Base-by-base conservation (phyloP, 2,888 invertebrate genomes). In the Alcis repandata region DNA sequence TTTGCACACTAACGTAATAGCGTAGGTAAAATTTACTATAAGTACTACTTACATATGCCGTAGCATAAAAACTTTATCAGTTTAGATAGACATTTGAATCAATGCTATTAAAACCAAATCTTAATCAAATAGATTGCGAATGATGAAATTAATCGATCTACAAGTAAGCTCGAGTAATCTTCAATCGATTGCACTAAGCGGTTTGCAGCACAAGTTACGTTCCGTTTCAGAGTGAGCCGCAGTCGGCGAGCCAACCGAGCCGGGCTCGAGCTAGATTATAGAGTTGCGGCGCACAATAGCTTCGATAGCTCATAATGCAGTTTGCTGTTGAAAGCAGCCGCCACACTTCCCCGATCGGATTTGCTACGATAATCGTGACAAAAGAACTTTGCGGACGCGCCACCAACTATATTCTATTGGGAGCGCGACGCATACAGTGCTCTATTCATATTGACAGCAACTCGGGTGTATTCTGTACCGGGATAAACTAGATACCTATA, bases 351-450 rank as follows among this genome's bases (percentile, higher is more conserved):
- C 82, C 88, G 90, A 93, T 93, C 91, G 92, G 92, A 91, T 92
- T 91, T 89, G 87, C 91, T 87, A 83, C 85, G 92, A 92, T 92
- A 92, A 92, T 92, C 91, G 88, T 85, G 87, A 92, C 92, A 92
- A 92, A 92, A 92, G 92, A 92, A 92, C 92, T 92, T 90, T 90
- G 88, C 83, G 80, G 85, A 84, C 85, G 74, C 79, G 76, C 76
- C 73, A 62, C 63, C 64, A 67, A 63, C 71, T 85, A 84, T 85
- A 86, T 86, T 85, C 85, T 86, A 85, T 84, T 79, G 79, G 80
- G 79, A 84, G 48, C 45, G 69, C 82, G 83, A 86, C 85, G 84
- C 86, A 85, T 79, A 74, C 74, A 77, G 71, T 77, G 76, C 72
- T 85, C 86, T 83, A 89, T 90, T 90, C 90, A 88, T 78, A 83